Base-by-base conservation (phyloP, 2,888 invertebrate species). In the Flexamia atlantica region DNA sequence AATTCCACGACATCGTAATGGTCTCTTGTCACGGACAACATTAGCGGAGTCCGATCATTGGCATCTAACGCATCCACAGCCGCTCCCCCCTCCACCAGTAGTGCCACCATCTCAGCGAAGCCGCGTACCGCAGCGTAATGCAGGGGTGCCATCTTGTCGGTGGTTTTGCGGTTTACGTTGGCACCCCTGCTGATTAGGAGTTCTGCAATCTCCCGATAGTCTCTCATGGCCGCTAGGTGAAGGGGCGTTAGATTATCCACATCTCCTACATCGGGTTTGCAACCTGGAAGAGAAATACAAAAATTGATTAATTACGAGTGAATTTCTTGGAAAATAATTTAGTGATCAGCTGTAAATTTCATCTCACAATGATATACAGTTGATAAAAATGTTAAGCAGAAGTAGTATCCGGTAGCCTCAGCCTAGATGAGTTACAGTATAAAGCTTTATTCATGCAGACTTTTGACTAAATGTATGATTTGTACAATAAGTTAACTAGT, bases 61-160 rank as follows among this genome's bases (percentile, higher is more conserved):
- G 99, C 99, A 92, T 99, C 99, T 14, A 99, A 99, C 9, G 99
- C 99, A 91, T 99, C 99, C 30, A 99, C 99, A 88, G 98, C 98
- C 2, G 99, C 99, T 79, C 99, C 99, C 0, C 94, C 91, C 84
- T 90, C 90, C 46, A 95, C 88, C 14, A 95, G 89, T 20, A 89
- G 85, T 40, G 86, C 86, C 10, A 88, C 89, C 36, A 89, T 88
- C 64, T 89, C 88, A 5, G 87, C 79, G 83, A 87, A 88, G 14
- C 89, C 89, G 84, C 89, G 87, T 14, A 89, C 89, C 28, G 89
- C 89, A 50, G 91, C 91, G 81, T 91, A 89, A 86, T 91, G 91
- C 30, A 91, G 87, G 5, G 91, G 89, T 42, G 90, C 90, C 83
- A 90, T 89, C 83, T 90, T 90, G 83, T 91, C 90, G 72, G 89